These are phyloP conservation scores for Sprattus sprattus DNA, from an alignment of 2,113 vertebrate species.

Conservation along the genomic window DNA sequence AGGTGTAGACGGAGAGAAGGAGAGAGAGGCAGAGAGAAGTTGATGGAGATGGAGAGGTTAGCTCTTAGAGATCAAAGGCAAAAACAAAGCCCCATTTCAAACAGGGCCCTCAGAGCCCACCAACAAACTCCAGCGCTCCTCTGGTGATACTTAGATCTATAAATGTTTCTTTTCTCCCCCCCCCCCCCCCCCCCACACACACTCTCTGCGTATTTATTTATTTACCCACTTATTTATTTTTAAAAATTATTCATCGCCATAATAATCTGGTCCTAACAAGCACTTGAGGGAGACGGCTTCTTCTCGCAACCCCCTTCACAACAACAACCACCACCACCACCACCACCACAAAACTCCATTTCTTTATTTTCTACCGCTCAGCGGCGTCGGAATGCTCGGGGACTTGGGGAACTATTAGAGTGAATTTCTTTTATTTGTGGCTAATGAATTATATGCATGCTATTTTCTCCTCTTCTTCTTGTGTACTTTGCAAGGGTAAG, in stretches of 20 bases:
- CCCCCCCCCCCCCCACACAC: not conserved
- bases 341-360: slow-evolving; percentile 32
- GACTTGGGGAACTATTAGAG: slow-evolving; percentile 79
- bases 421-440: slow-evolving; percentile 82
- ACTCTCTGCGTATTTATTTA: slow-evolving; percentile 65
- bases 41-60: slow-evolving; percentile 71
- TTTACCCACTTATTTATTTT: slow-evolving; percentile 78
- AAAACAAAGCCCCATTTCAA: slow-evolving; percentile 71
- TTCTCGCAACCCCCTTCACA: slow-evolving; percentile 60
- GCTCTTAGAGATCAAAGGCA: slow-evolving; percentile 78
- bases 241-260: slow-evolving; percentile 79
- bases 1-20: slow-evolving; percentile 36
- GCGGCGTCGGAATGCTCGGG: slow-evolving; percentile 79
- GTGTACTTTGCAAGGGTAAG: slow-evolving; percentile 68
- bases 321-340: not conserved
- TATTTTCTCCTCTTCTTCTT: slow-evolving; percentile 68
- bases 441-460: slow-evolving; percentile 80
- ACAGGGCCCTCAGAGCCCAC: slow-evolving; percentile 62
- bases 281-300: slow-evolving; percentile 86
- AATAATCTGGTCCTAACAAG: slow-evolving; percentile 89
- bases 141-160: slow-evolving; percentile 75
- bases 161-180: slow-evolving; percentile 68
- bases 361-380: slow-evolving; percentile 67
- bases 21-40: slow-evolving; percentile 38
- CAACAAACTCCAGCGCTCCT: slow-evolving; percentile 71